Base-by-base conservation (phyloP, 2,797 vertebrate species). In the Danionella dracula region DNA sequence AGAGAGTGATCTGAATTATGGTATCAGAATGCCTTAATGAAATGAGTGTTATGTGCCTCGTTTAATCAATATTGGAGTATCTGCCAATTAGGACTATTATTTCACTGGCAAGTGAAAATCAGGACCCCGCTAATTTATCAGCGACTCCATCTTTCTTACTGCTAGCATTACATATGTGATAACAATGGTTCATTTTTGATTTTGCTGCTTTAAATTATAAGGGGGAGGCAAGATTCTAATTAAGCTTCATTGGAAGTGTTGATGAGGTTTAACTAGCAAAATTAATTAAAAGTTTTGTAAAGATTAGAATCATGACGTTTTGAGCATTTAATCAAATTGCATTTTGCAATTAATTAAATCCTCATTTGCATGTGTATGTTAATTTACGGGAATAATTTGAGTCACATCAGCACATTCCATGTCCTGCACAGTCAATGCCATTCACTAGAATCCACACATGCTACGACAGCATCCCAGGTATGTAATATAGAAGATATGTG, bases 51-150 rank as follows among this genome's bases (percentile, higher is more conserved):
- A 83, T 82, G 78, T 50, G 38, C 79, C 81, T 86, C 84, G 88
- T 88, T 89, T 84, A 90, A 90, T 90, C 86, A 90, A 89, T 90
- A 88, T 88, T 87, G 84, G 78, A 86, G 89, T 87, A 88, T 90
- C 85, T 87, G 76, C 82, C 83, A 89, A 90, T 90, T 89, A 90
- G 81, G 79, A 42, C 78, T 81, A 87, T 87, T 88, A 89, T 88
- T 89, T 86, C 72, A 84, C 80, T 82, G 73, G 80, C 75, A 70
- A 77, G 73, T 79, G 82, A 80, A 86, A 87, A 87, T 86, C 82
- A 86, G 78, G 75, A 75, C 72, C 75, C 78, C 32, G 74, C 76
- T 84, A 73, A 68, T 83, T 84, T 87, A 89, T 89, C 86, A 50
- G 38, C 41, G 20, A 72, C 79, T 81, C 81, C 79, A 87, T 88